These are phyloP conservation scores for Cydia amplana DNA, from an alignment of 1,140 invertebrate species.

Conservation along the genomic window DNA sequence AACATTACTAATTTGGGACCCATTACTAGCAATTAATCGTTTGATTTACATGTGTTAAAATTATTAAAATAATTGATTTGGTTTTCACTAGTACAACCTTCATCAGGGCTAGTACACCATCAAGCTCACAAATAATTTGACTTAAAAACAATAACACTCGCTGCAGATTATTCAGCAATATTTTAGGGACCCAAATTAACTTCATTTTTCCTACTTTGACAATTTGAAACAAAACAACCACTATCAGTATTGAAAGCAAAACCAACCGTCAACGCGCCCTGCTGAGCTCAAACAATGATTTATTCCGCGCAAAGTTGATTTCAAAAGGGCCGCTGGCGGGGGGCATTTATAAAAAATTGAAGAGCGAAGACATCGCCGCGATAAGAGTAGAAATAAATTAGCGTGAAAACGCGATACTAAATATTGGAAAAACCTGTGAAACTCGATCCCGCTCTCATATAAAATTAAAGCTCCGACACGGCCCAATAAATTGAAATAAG, in stretches of 20 bases:
- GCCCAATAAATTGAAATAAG: conserved; percentile 32
- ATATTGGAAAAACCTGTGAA: conserved; percentile 31
- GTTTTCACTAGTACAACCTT: too few relatives aligned
- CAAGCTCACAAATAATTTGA: too few relatives aligned
- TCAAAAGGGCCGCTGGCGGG: conserved; percentile 23
- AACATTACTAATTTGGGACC: too few relatives aligned
- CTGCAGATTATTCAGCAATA: too few relatives aligned
- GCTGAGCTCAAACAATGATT: conserved; percentile 16
- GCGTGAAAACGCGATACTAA: conserved; percentile 31
- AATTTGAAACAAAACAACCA: neutral
- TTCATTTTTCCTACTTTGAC: too few relatives aligned
- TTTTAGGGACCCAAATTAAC: too few relatives aligned
- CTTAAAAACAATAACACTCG: too few relatives aligned
- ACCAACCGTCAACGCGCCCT: neutral
- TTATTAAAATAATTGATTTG: too few relatives aligned
- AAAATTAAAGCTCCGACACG: conserved; percentile 26
- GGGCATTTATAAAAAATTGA: conserved; percentile 32
- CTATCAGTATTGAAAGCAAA: neutral
- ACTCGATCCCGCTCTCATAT: conserved; percentile 27
- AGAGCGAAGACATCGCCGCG: conserved; percentile 28
- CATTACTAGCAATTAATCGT: too few relatives aligned
- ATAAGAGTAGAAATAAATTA: conserved; percentile 31
- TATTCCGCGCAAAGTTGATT: conserved; percentile 26
- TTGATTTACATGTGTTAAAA: too few relatives aligned
- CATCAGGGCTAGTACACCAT: too few relatives aligned